Percentiles rank a stretch among this genome's conserved stretches.
These are phyloP conservation scores for Athetis lepigone DNA, from an alignment of 2,888 invertebrate species.

Conservation along the genomic window DNA sequence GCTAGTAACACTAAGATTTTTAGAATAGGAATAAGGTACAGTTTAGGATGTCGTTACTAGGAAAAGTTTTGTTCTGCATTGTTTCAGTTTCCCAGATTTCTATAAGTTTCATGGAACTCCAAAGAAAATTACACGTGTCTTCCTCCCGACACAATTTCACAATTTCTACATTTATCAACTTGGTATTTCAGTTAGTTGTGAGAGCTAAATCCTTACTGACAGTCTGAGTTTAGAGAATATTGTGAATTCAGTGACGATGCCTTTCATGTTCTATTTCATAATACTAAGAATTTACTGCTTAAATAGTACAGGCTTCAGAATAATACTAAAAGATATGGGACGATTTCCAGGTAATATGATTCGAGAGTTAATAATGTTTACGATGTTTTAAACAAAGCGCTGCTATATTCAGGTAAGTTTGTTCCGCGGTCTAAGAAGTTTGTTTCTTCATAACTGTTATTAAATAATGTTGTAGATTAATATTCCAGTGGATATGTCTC, in stretches of 20 bases:
- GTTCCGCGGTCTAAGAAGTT: no score
- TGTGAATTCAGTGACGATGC: not conserved
- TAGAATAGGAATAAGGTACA: conserved; percentile 19
- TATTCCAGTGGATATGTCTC: no score
- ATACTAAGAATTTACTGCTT: not conserved
- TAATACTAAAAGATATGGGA: not conserved
- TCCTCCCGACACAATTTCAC: no score
- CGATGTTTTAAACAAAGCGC: no score
- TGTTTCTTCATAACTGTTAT: no score
- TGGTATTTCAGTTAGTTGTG: not conserved
- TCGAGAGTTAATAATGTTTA: no score
- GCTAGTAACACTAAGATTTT: conserved; percentile 5
- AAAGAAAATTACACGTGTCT: not conserved
- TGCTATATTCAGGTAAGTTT: no score
- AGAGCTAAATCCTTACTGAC: not conserved
- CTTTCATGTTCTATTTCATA: not conserved
- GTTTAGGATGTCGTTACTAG: conserved; percentile 5
- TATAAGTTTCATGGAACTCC: not conserved
- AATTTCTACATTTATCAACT: not conserved
- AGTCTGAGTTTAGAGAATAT: not conserved
- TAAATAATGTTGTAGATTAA: no score
- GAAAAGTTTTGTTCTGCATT: conserved; percentile 5
- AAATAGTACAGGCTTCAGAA: not conserved
- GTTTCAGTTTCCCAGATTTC: not conserved
- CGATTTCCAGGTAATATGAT: no score